Conservation (phyloP, 1,140 invertebrate genomes). For the Anoplolepis gracilipes region DNA sequence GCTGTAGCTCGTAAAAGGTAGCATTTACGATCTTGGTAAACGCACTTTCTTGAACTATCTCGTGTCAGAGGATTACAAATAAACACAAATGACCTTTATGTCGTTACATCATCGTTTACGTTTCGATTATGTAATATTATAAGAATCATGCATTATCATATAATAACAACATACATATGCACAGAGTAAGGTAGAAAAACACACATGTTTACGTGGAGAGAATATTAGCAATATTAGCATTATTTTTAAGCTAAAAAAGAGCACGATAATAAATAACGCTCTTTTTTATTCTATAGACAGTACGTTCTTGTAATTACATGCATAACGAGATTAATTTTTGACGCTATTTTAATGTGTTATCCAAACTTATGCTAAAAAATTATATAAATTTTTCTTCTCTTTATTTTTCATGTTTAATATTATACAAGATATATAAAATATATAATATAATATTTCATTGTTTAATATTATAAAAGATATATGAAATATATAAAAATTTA, state of each 20-base stretch:
- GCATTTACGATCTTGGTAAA: neutral
- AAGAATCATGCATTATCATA: too few species aligned
- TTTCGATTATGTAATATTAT: slow-evolving; percentile 15
- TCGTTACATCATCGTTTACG: slow-evolving; percentile 17
- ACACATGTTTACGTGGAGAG: neutral
- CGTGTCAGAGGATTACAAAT: neutral
- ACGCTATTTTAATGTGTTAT: neutral
- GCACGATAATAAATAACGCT: slow-evolving; percentile 38
- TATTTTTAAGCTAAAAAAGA: slow-evolving; percentile 40
- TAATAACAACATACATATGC: neutral
- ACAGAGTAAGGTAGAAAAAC: slow-evolving; percentile 1
- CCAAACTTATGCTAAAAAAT: neutral
- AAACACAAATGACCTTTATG: slow-evolving; percentile 23
- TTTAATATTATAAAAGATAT: neutral
- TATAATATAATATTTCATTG: neutral
- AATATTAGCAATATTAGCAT: slow-evolving; percentile 5
- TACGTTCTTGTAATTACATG: slow-evolving; percentile 5
- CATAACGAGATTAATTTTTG: neutral
- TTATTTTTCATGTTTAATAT: neutral
- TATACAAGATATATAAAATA: neutral
- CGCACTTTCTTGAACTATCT: slow-evolving; percentile 6
- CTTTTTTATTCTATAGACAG: neutral
- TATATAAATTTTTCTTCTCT: neutral
- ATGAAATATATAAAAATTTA: neutral
- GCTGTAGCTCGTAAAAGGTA: neutral